Percentiles rank a stretch among this genome's conserved stretches.
Evolutionary conservation across 2,113 vertebrate genomes (phyloP).

Genomic region (Oreochromis aureus): DNA sequence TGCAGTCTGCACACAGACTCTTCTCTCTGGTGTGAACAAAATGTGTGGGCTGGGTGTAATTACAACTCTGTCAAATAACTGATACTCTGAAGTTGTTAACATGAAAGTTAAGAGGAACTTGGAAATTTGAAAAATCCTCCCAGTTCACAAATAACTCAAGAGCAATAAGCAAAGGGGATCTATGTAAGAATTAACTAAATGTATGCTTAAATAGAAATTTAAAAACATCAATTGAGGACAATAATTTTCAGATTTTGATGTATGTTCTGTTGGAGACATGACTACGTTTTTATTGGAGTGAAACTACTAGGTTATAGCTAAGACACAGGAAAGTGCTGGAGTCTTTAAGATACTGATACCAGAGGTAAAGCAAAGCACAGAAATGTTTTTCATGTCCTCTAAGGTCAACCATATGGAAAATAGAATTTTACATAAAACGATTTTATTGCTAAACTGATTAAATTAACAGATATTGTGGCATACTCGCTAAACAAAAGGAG

Average conservation of each 20-base stretch:
- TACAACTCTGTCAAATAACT: neutral
- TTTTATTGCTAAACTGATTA: neutral
- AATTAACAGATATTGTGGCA: neutral
- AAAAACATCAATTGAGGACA: neutral
- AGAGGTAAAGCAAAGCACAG: neutral
- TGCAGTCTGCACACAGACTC: neutral
- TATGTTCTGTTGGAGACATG: neutral
- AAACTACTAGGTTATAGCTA: neutral
- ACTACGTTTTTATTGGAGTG: fast-evolving
- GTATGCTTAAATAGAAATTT: neutral
- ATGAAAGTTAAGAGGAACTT: neutral
- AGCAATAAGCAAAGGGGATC: neutral
- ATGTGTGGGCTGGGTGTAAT: neutral
- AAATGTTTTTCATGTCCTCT: neutral
- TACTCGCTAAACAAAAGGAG: neutral
- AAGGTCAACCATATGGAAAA: neutral
- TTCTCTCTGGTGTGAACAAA: neutral
- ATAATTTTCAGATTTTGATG: neutral
- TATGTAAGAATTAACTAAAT: neutral
- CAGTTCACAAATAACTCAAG: neutral
- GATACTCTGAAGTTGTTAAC: neutral
- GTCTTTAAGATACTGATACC: neutral
- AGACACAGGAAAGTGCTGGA: neutral
- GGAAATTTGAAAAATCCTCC: neutral
- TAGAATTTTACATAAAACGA: fast-evolving